These are phyloP conservation scores for Alauda arvensis DNA, from an alignment of 2,797 vertebrate genomes.

Conservation along the genomic window DNA sequence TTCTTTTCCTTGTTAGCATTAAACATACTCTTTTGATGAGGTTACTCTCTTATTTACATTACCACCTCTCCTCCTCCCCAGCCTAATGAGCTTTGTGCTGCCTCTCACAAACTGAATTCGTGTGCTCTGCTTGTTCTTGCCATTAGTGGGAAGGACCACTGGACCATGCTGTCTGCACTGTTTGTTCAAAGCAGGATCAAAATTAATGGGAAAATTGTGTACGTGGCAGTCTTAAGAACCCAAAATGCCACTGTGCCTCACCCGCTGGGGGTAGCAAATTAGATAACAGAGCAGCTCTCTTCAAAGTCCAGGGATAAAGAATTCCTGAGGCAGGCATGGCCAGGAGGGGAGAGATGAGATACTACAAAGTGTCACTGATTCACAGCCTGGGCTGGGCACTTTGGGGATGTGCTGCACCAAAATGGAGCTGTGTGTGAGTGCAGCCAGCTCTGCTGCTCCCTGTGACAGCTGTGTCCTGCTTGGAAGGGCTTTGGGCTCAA, in stretches of 20 bases:
- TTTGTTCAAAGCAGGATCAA: background rate
- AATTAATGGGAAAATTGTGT: background rate
- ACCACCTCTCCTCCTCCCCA: background rate
- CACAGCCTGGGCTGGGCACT: background rate
- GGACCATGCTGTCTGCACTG: background rate
- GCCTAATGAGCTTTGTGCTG: conserved; percentile 7
- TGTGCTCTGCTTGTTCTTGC: conserved; percentile 1
- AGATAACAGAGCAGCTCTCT: background rate
- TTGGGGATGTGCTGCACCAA: background rate
- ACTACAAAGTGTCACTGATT: background rate
- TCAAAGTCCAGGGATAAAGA: background rate
- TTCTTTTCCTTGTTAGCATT: background rate
- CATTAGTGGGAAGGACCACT: background rate
- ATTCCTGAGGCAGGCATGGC: background rate
- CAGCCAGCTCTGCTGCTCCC: background rate
- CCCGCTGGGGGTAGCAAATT: background rate
- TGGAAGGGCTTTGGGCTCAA: background rate
- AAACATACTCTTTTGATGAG: background rate
- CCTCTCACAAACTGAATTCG: background rate
- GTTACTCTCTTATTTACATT: background rate
- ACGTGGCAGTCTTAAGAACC: background rate
- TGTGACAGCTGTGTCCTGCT: background rate
- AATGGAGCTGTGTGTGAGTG: background rate
- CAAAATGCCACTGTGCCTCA: background rate
- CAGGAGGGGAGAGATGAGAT: background rate